Evolutionary conservation across 1,140 invertebrate species (phyloP).

Genomic region (Plectrocnemia conspersa): DNA sequence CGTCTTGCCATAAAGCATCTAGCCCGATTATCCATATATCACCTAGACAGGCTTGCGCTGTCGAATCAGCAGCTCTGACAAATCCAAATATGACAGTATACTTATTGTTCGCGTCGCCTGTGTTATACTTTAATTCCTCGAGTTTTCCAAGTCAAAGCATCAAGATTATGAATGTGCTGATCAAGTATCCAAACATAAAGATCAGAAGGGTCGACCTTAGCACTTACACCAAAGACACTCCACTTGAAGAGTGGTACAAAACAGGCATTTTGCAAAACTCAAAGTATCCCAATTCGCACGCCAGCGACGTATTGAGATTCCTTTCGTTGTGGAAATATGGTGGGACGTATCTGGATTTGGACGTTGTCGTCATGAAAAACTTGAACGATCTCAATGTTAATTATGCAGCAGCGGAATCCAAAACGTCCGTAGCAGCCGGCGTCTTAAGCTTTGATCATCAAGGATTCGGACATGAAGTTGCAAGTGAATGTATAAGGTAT

Average conservation of each 20-base stretch:
- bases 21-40: slow-evolving; percentile 37
- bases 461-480: slow-evolving; percentile 55
- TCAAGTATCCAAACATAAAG: slow-evolving; percentile 46
- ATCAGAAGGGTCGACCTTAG: slow-evolving; percentile 40
- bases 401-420: slow-evolving; percentile 62
- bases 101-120: slow-evolving; percentile 47
- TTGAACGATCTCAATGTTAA: slow-evolving; percentile 56
- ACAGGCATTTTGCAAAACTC: slow-evolving; percentile 45
- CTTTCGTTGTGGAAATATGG: slow-evolving; percentile 57
- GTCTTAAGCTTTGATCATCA: slow-evolving; percentile 58
- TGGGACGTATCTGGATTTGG: slow-evolving; percentile 64
- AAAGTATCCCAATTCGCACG: slow-evolving; percentile 49
- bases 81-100: slow-evolving; percentile 52
- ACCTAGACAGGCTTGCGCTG: slow-evolving; percentile 54
- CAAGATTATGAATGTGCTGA: slow-evolving; percentile 38
- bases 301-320: slow-evolving; percentile 53
- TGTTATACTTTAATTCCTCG: slow-evolving; percentile 27
- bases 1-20: slow-evolving; percentile 43
- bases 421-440: slow-evolving; percentile 57
- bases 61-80: slow-evolving; percentile 56
- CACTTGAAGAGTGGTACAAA: slow-evolving; percentile 51
- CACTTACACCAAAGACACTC: slow-evolving; percentile 47
- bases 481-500: slow-evolving; percentile 53
- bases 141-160: slow-evolving; percentile 6
- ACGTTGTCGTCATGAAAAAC: slow-evolving; percentile 64